Evolutionary conservation across 2,797 vertebrate species (phyloP), one percentile per base, ranked within the genome.

Genomic region (Pelobates cultripes): DNA sequence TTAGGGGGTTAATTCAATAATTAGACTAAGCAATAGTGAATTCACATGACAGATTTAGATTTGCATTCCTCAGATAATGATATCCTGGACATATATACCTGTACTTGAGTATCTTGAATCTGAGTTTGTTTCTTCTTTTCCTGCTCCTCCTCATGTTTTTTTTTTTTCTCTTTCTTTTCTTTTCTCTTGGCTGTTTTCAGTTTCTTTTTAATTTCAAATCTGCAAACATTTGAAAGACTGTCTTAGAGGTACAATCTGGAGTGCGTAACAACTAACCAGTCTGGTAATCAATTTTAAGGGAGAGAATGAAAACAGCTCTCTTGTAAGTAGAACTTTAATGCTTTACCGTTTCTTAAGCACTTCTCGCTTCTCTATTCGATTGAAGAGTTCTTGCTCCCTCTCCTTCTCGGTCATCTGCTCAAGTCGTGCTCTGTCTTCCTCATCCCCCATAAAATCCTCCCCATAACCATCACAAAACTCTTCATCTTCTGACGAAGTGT

Each of bases 341-440:
- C 15, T 40, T 9, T 85, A 99, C 98, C 98, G 96, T 93, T 96
- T 96, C 88, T 98, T 99, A 4, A 99, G 92, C 86, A 99, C 98
- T 90, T 99, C 98, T 90, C 98, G 92, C 87, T 99, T 99, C 89
- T 99, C 98, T 71, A 99, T 99, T 83, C 98, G 92, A 87, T 99
- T 99, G 88, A 99, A 99, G 63, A 99, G 93, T 85, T 99, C 98
- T 85, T 99, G 98, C 45, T 99, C 98, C 63, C 98, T 89, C 88
- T 99, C 98, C 86, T 99, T 99, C 90, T 99, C 98, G 0, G 98
- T 99, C 98, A 99, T 99, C 92, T 99, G 97, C 85, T 99, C 97
- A 87, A 99, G 92, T 1, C 98, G 94, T 66, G 98, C 96, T 81
- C 98, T 83, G 87, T 99, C 98, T 87, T 99, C 98, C 8, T 97